Base-by-base conservation (phyloP, 2,888 invertebrate genomes). In the Diachrysia chrysitis region DNA sequence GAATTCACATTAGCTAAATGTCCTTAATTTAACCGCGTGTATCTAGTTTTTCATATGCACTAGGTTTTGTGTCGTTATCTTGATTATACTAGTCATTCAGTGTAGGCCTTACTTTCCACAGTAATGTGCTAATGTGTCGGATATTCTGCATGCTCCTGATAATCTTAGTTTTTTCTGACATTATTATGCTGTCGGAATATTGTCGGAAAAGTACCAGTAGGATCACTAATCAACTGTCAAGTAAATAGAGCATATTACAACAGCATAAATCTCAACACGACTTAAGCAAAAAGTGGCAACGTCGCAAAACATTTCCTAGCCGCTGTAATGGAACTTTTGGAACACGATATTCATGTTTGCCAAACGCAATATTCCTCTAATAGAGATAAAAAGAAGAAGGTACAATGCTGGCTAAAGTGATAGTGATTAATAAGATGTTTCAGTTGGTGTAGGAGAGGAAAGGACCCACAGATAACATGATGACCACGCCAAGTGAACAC, bases 21-120 rank as follows among this genome's bases (percentile, higher is more conserved):
- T 42, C 42, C 42, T 42, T n/a, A 42, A 42, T 42, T 42, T n/a
- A 42, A n/a, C 48, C 19, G 9, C 48, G 48, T 51, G 19, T 17
- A 21, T 51, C 48, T 51, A 42, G 42, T 42, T 42, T 42, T 42
- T 42, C 37, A 42, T n/a, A n/a, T 14, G 10, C 37, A 42, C 42
- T 17, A 51, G 48, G 48, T 51, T 51, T 51, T 51, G 48, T 21
- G 19, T 19, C 48, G 21, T 51, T 51, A 51, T 51, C 48, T 51
- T 51, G 21, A 51, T 51, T 51, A 51, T 19, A 19, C 19, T 19
- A 1, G 21, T 7, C 48, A 9, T 19, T 51, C 10, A 17, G 10
- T 4, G 10, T 51, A 19, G 10, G 21, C 19, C 48, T 51, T 42
- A 42, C 48, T 48, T 51, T 21, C 48, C 48, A 51, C 19, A 51